These are phyloP conservation scores for Dasysyrphus tricinctus DNA, from an alignment of 2,888 invertebrate genomes.

Conservation along the genomic window DNA sequence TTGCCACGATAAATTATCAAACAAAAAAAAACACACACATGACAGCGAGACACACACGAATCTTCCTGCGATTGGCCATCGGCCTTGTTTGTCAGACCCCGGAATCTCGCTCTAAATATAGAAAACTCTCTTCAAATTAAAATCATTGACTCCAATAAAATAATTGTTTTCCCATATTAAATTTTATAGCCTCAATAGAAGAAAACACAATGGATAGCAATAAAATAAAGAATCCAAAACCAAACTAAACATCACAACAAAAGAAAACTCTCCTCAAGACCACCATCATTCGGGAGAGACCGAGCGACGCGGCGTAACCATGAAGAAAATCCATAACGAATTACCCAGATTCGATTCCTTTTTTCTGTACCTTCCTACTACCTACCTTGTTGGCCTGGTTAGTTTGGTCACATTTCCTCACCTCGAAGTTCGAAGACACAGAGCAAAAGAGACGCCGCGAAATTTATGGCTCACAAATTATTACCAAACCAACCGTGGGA, in stretches of 20 bases:
- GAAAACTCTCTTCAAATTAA: conserved; percentile 55
- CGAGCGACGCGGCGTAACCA: conserved; percentile 39
- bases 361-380: conserved; percentile 1
- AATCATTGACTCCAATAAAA: conserved; percentile 41
- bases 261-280: conserved; percentile 57
- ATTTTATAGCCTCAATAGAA: conserved; percentile 54
- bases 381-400: conserved; percentile 13
- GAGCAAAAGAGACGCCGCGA: conserved; percentile 55
- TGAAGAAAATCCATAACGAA: conserved; percentile 70
- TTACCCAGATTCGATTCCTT: conserved; percentile 65
- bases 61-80: conserved; percentile 25
- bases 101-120: conserved; percentile 21
- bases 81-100: conserved; percentile 33
- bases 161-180: conserved; percentile 71
- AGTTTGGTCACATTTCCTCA: conserved; percentile 65
- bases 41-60: conserved; percentile 36
- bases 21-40: conserved; percentile 25
- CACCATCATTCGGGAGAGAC: conserved; percentile 66
- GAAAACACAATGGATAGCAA: conserved; percentile 6
- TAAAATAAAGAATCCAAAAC: background rate
- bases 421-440: conserved; percentile 20
- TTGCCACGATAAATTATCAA: conserved; percentile 66
- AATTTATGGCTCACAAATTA: conserved; percentile 74
- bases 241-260: conserved; percentile 38
- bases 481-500: conserved; percentile 71